phyloP scores from a whole-genome alignment of 2,113 vertebrate species.

The Nothocercus nigrocapillus region DNA sequence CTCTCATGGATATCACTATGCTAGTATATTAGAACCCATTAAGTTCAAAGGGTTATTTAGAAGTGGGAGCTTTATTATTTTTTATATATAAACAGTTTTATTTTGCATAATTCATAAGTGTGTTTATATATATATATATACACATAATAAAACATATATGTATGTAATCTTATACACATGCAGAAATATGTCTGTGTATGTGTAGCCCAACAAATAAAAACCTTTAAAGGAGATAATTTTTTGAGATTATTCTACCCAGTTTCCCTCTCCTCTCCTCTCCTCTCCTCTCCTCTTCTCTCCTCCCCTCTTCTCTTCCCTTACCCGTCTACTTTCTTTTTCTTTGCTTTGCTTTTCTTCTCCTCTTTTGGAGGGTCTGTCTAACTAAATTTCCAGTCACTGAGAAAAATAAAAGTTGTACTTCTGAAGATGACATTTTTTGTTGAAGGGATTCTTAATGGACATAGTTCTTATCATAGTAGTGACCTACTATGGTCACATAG shows the following conservation, averaged over 20 bases:
- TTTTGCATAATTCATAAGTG: neutral
- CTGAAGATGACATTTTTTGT: neutral
- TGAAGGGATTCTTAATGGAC: neutral
- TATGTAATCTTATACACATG: neutral
- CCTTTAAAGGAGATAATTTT: neutral
- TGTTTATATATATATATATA: rapidly evolving
- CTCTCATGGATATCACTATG: neutral
- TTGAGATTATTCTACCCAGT: neutral
- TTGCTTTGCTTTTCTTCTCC: neutral
- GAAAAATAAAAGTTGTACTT: neutral
- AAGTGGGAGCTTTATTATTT: neutral
- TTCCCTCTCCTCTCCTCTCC: neutral
- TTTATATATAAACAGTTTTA: neutral
- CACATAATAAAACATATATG: neutral
- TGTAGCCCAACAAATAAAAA: neutral
- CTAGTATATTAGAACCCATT: neutral
- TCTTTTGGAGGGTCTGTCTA: neutral
- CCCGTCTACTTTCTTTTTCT: too few species aligned
- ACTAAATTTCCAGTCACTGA: neutral
- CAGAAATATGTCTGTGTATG: neutral
- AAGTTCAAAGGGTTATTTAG: neutral
- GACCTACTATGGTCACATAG: neutral
- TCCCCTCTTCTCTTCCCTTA: too few species aligned
- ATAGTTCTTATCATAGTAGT: neutral
- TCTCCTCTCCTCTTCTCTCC: too few species aligned